Evolutionary conservation across 2,888 invertebrate genomes (phyloP).

Genomic region (Catocala fraxini): DNA sequence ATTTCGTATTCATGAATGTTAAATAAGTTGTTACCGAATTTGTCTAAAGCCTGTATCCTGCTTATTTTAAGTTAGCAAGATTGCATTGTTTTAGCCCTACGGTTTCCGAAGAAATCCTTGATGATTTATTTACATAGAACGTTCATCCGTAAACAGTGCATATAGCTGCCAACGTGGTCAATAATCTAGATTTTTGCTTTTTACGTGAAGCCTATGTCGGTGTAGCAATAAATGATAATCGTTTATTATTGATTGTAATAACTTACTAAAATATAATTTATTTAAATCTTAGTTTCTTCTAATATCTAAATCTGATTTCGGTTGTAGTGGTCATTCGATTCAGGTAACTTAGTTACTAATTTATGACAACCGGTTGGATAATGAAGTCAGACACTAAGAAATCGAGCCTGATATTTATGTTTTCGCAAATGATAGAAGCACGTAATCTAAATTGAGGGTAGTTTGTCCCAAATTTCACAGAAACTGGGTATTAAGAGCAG

Average conservation of each 20-base stretch:
- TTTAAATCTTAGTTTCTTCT: neutral
- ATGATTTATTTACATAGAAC: conserved; percentile 55
- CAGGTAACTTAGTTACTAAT: neutral
- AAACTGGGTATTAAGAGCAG: conserved; percentile 81
- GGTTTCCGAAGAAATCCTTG: conserved; percentile 52
- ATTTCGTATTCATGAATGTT: conserved; percentile 70
- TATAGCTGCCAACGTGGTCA: conserved; percentile 45
- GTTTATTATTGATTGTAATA: neutral
- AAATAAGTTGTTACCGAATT: conserved; percentile 68
- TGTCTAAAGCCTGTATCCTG: conserved; percentile 59
- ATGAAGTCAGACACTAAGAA: conserved; percentile 3
- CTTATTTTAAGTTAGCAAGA: conserved; percentile 56
- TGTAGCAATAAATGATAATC: neutral
- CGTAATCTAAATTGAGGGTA: conserved; percentile 50
- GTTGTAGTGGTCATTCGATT: neutral
- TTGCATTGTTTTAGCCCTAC: conserved; percentile 50
- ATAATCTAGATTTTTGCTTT: conserved; percentile 36
- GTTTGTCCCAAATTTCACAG: conserved; percentile 65
- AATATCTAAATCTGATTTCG: neutral
- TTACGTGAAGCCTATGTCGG: conserved; percentile 15
- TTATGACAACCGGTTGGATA: neutral
- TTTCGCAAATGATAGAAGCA: conserved; percentile 8
- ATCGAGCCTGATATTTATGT: neutral
- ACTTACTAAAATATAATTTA: too few species aligned
- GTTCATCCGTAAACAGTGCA: conserved; percentile 36